Percentiles rank a stretch among this genome's conserved stretches.
Evolutionary conservation across 2,113 vertebrate species (phyloP).

Genomic region (Psittacula cyanocephala): DNA sequence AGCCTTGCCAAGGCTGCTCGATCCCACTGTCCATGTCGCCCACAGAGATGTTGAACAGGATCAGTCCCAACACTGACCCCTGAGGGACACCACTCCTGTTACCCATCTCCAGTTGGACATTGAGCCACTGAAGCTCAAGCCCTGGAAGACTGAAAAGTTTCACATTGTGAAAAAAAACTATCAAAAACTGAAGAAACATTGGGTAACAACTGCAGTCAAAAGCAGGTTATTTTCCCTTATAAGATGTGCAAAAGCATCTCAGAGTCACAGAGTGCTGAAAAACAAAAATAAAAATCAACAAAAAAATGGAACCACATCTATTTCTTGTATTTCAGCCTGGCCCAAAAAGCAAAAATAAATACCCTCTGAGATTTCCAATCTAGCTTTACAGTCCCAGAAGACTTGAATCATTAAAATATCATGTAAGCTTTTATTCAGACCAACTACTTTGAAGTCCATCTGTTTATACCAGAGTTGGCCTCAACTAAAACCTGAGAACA

Average conservation of each 20-base stretch:
- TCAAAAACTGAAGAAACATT: not conserved
- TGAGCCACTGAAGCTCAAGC: not conserved
- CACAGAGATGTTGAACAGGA: not conserved
- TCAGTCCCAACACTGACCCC: not conserved
- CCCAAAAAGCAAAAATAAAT: constrained; percentile 30
- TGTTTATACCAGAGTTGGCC: constrained; percentile 42
- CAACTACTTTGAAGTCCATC: constrained; percentile 62
- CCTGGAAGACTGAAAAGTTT: not conserved
- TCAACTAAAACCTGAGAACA: constrained; percentile 44
- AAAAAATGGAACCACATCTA: not conserved
- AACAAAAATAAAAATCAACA: not conserved
- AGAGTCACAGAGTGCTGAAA: not conserved
- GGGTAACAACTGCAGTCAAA: not conserved
- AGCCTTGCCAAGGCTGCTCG: not conserved
- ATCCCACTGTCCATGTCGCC: not conserved
- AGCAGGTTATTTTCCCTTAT: not conserved
- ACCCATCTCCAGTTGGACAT: not conserved
- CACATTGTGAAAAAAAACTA: not conserved
- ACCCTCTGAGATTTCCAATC: constrained; percentile 18
- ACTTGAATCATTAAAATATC: constrained; percentile 45
- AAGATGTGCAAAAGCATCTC: not conserved
- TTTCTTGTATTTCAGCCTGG: not conserved
- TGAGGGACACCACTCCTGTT: not conserved
- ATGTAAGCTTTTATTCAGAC: constrained; percentile 55
- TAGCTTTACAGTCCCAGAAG: constrained; percentile 36